phyloP scores from a whole-genome alignment of 2,888 invertebrate genomes.

The Dioctria rufipes region DNA sequence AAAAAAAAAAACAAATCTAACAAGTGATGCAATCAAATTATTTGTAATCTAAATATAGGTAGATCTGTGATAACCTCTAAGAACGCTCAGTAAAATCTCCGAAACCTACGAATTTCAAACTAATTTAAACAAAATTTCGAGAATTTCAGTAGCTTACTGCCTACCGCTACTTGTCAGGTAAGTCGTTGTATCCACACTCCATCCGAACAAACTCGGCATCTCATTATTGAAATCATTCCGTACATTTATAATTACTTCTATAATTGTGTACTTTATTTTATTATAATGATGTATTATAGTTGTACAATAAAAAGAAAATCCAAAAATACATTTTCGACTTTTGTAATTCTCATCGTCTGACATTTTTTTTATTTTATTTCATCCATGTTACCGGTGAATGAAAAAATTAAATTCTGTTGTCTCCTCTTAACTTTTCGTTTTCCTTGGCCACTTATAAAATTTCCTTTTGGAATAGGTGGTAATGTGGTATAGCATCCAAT shows the following conservation, averaged over 20 bases:
- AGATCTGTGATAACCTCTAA: conserved; percentile 51
- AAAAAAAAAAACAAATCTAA: not conserved
- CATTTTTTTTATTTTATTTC: not conserved
- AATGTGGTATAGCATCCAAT: too few species aligned
- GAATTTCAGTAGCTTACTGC: not conserved
- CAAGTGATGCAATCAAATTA: not conserved
- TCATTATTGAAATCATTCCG: conserved; percentile 30
- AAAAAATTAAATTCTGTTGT: not conserved
- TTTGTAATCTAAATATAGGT: conserved; percentile 46
- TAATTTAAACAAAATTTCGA: conserved; percentile 20
- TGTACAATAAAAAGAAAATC: conserved; percentile 40
- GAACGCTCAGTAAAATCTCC: conserved; percentile 37
- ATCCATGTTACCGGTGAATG: not conserved
- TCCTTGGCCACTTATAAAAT: too few species aligned
- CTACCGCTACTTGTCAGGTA: conserved; percentile 1
- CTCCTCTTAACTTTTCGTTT: too few species aligned
- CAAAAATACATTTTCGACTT: not conserved
- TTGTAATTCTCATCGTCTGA: not conserved
- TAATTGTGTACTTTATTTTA: conserved; percentile 44
- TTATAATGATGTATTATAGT: conserved; percentile 51
- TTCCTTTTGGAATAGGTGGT: too few species aligned
- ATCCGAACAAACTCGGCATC: conserved; percentile 15
- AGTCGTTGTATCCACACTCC: conserved; percentile 22
- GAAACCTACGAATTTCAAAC: conserved; percentile 5
- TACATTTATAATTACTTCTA: conserved; percentile 47